phyloP scores from a whole-genome alignment of 2,113 vertebrate genomes.

The Kryptolebias marmoratus region DNA sequence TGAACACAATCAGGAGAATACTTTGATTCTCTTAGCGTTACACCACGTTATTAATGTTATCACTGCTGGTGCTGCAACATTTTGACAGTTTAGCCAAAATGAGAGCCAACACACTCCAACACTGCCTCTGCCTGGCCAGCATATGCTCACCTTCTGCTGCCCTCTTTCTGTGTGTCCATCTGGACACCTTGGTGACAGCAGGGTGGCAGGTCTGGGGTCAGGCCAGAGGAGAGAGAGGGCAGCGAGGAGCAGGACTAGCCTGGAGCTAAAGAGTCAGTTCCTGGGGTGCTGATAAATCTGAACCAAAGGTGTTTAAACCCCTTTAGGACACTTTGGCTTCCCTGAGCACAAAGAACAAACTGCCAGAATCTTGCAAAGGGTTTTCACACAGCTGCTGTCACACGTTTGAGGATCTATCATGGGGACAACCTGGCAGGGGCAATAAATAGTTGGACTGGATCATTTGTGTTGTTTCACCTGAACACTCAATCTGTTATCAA shows the following conservation, averaged over 20 bases:
- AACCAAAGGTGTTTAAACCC: conserved; percentile 15
- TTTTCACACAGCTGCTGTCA: conserved; percentile 30
- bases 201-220: conserved; percentile 53
- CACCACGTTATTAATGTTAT: conserved; percentile 25
- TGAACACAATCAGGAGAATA: neutral
- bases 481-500: conserved; percentile 49
- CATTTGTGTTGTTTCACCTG: conserved; percentile 61
- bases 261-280: conserved; percentile 14
- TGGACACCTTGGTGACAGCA: conserved; percentile 58
- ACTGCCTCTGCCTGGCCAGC: conserved; percentile 21
- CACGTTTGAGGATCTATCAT: conserved; percentile 45
- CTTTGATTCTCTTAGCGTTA: conserved; percentile 9
- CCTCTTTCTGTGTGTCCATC: conserved; percentile 54
- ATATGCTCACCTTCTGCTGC: conserved; percentile 71
- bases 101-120: conserved; percentile 15
- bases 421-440: conserved; percentile 41
- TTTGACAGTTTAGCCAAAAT: conserved; percentile 20
- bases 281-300: neutral
- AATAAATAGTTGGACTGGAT: conserved; percentile 62
- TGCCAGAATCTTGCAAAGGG: conserved; percentile 22
- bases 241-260: conserved; percentile 15
- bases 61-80: neutral
- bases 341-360: conserved; percentile 16
- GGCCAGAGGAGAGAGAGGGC: conserved; percentile 49
- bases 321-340: conserved; percentile 27